These are phyloP conservation scores for Meandrina meandrites DNA, from an alignment of 92 coral and sea anemone species.

Conservation along the genomic window DNA sequence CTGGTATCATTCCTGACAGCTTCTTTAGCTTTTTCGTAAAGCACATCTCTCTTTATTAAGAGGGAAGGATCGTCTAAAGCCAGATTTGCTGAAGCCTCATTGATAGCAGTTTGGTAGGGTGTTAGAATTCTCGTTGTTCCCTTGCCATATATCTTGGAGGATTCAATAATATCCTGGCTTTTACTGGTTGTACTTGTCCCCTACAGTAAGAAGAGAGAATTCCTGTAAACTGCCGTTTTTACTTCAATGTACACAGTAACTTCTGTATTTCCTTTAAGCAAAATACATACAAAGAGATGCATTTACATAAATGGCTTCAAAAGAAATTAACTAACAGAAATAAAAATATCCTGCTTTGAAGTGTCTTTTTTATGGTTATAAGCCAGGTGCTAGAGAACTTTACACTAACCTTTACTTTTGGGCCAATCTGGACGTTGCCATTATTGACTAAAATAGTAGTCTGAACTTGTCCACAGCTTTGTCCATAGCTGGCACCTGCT, in stretches of 20 bases:
- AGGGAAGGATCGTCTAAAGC: conserved; percentile 32
- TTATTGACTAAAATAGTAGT: conserved; percentile 31
- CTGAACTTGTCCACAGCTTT: conserved; percentile 26
- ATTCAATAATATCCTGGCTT: conserved; percentile 3
- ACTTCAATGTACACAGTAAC: conserved; percentile 14
- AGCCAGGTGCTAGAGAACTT: no score
- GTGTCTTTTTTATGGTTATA: no score
- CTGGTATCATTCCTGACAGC: conserved; percentile 33
- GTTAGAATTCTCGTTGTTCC: conserved; percentile 27
- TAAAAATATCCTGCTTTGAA: no score
- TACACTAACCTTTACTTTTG: conserved; percentile 26
- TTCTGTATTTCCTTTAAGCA: conserved; percentile 5
- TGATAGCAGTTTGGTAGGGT: no score
- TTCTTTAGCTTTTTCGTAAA: conserved; percentile 59
- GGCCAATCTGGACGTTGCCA: conserved; percentile 45
- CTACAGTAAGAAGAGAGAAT: conserved; percentile 4
- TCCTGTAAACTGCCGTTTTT: conserved; percentile 3
- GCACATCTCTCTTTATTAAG: conserved; percentile 20
- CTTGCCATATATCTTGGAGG: conserved; percentile 32
- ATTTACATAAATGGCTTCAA: no score
- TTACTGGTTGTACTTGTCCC: conserved; percentile 11
- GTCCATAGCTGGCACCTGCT: neutral
- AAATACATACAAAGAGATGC: neutral
- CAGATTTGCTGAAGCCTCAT: conserved; percentile 15
- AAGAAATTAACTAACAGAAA: no score